phyloP scores from a whole-genome alignment of 2,113 vertebrate species.

The Typhlomys cinereus region DNA sequence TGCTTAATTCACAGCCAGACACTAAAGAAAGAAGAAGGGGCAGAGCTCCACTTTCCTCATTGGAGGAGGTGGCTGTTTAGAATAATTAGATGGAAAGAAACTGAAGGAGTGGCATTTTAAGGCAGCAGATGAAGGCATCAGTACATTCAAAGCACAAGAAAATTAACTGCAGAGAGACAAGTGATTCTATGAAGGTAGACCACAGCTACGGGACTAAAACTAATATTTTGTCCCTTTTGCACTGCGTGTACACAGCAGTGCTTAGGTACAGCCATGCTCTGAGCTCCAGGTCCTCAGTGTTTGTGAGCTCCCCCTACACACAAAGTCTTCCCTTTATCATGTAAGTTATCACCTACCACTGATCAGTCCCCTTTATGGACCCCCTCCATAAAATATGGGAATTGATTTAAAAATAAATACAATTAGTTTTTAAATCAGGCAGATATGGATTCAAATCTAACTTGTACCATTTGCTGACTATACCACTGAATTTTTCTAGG shows the following conservation, averaged over 20 bases:
- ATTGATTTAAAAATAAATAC: not conserved
- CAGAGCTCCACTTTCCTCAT: not conserved
- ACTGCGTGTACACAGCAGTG: not conserved
- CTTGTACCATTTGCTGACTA: not conserved
- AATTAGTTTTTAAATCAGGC: not conserved
- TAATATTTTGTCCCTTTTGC: not conserved
- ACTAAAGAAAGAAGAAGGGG: not conserved
- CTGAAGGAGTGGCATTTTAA: not conserved
- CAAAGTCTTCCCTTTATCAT: not conserved
- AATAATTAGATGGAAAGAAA: not conserved
- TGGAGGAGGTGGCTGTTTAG: not conserved
- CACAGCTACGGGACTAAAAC: not conserved
- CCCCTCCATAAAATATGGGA: constrained; percentile 20
- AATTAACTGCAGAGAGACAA: not conserved
- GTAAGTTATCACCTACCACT: not conserved
- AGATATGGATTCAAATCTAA: not conserved
- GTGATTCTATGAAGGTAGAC: not conserved
- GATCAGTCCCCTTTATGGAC: not conserved
- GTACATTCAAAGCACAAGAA: not conserved
- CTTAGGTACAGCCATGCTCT: not conserved
- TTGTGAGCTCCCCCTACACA: not conserved
- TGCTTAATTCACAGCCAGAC: too few relatives aligned
- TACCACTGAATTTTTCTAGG: not conserved
- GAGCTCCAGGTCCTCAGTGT: not conserved
- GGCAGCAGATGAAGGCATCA: not conserved